Evolutionary conservation across 2,113 vertebrate species (phyloP).

Genomic region (Pimephales promelas): DNA sequence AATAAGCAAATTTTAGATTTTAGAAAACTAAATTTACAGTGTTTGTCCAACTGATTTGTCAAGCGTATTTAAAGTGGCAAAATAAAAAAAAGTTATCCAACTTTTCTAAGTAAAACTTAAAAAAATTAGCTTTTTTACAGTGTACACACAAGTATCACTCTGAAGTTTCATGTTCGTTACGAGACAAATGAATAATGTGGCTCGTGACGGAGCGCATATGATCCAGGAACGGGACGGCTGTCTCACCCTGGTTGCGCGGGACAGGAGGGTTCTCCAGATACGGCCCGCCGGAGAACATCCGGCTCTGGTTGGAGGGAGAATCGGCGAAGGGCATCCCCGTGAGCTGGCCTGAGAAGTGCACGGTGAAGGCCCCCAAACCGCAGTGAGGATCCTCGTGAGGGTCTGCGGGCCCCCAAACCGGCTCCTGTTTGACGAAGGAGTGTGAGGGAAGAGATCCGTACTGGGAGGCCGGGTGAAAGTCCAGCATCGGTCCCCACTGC

Average conservation of each 20-base stretch:
- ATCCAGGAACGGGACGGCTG: not conserved
- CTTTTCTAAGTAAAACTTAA: no score
- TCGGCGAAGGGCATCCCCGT: slow-evolving; percentile 89
- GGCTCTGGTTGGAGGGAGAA: slow-evolving; percentile 79
- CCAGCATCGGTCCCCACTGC: slow-evolving; percentile 93
- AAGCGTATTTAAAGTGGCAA: no score
- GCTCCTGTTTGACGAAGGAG: slow-evolving; percentile 97
- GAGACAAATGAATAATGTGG: not conserved
- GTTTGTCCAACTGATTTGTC: no score
- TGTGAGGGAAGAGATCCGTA: slow-evolving; percentile 86
- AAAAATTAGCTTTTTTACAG: no score
- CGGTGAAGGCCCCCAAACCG: slow-evolving; percentile 91
- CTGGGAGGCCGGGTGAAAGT: slow-evolving; percentile 87
- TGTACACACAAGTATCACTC: not conserved
- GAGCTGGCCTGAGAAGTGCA: slow-evolving; percentile 95
- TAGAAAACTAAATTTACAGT: no score
- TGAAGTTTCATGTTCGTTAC: not conserved
- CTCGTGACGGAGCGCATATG: not conserved
- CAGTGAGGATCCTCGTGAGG: slow-evolving; percentile 90
- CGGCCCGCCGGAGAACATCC: slow-evolving; percentile 87
- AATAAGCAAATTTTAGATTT: no score
- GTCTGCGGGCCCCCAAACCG: slow-evolving; percentile 87
- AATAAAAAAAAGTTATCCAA: no score
- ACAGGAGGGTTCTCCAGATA: slow-evolving; percentile 89
- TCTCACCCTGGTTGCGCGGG: slow-evolving; percentile 89